Evolutionary conservation across 2,113 vertebrate species (phyloP).

Genomic region (Pao palembangensis): DNA sequence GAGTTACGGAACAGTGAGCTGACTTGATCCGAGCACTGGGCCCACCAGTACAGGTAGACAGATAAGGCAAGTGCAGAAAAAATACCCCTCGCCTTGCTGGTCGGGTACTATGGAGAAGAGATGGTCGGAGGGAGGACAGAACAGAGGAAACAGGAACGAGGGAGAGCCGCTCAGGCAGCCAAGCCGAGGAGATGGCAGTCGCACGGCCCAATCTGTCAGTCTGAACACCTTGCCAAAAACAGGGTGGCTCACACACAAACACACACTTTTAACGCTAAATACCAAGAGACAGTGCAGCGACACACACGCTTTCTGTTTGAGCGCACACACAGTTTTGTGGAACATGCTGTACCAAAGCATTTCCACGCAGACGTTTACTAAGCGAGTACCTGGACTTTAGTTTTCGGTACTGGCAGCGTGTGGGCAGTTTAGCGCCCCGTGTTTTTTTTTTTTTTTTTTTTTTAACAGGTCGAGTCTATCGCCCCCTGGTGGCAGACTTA

Average conservation of each 20-base stretch:
- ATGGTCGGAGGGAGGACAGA: conserved; percentile 33
- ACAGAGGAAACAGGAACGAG: conserved; percentile 28
- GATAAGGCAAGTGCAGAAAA: conserved; percentile 42
- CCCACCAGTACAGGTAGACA: conserved; percentile 13
- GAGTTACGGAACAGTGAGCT: conserved; percentile 52
- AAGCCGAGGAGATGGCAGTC: conserved; percentile 67
- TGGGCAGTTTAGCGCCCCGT: neutral
- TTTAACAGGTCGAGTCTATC: no score
- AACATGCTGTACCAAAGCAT: conserved; percentile 40
- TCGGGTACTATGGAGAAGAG: conserved; percentile 40
- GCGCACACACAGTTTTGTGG: conserved; percentile 38
- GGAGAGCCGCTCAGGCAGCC: conserved; percentile 47
- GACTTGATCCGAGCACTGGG: conserved; percentile 36
- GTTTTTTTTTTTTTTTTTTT: no score
- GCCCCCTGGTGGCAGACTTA: no score
- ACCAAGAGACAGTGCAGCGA: conserved; percentile 46
- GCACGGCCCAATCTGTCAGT: conserved; percentile 73
- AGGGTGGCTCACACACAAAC: conserved; percentile 59
- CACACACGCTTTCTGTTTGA: conserved; percentile 31
- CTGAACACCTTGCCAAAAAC: conserved; percentile 69
- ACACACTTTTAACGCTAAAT: conserved; percentile 56
- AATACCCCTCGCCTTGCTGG: conserved; percentile 39
- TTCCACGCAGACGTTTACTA: neutral
- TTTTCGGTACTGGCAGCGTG: neutral
- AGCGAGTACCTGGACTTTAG: neutral